phyloP scores from a whole-genome alignment of 1,140 invertebrate genomes.

The Lepidurus arcticus region DNA sequence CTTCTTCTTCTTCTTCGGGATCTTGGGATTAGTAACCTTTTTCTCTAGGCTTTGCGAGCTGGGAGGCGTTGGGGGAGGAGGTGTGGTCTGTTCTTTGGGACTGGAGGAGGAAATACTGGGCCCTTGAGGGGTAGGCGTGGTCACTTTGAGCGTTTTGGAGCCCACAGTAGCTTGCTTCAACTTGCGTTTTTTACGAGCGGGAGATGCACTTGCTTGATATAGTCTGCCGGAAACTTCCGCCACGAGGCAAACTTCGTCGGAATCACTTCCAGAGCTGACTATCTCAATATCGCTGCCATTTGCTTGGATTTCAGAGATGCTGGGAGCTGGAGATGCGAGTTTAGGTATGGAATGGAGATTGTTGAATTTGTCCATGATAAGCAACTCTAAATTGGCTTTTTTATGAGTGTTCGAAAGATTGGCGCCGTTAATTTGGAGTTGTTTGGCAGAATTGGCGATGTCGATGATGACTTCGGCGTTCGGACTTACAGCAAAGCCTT shows the following conservation, averaged over 20 bases:
- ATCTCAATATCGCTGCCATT: not conserved
- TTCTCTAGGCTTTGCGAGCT: not conserved
- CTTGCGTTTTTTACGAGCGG: not conserved
- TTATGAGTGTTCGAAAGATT: not conserved
- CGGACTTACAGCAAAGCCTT: not conserved
- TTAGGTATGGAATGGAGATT: not conserved
- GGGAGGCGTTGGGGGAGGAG: not conserved
- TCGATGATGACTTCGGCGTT: conserved; percentile 1
- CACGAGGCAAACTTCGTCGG: not conserved
- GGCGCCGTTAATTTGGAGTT: not conserved
- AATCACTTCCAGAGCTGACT: not conserved
- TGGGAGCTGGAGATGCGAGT: not conserved
- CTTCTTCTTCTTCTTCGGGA: not conserved
- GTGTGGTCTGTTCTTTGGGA: not conserved
- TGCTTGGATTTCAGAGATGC: not conserved
- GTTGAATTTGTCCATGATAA: not conserved
- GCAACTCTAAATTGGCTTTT: not conserved
- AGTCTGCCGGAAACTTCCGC: not conserved
- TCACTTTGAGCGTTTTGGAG: not conserved
- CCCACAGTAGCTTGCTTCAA: too few species aligned
- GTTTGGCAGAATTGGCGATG: not conserved
- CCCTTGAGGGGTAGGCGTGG: not conserved
- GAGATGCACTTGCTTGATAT: not conserved
- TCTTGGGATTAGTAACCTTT: not conserved
- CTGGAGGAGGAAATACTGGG: not conserved